Conservation (phyloP, 2,797 vertebrate genomes). For the Babyrousa celebensis region DNA sequence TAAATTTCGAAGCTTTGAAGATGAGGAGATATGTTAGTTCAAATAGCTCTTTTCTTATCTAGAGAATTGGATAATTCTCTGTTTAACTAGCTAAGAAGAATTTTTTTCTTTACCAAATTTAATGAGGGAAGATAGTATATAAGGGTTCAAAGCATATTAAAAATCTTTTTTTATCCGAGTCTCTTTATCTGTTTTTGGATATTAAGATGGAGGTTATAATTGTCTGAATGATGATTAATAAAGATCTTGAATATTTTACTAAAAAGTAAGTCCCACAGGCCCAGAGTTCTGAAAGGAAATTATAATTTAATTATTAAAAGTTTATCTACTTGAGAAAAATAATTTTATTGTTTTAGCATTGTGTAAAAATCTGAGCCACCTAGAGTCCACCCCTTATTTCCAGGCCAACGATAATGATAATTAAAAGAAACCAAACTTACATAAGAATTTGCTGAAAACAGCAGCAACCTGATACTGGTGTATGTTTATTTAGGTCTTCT, state of each 20-base stretch:
- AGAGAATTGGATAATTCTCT: slow-evolving; percentile 66
- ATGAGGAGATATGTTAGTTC: slow-evolving; percentile 67
- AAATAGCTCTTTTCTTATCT: slow-evolving; percentile 70
- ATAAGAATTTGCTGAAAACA: slow-evolving; percentile 26
- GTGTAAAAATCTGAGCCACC: slow-evolving; percentile 1
- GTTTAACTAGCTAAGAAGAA: slow-evolving; percentile 44
- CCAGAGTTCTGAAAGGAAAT: neutral
- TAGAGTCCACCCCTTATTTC: neutral
- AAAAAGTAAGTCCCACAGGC: neutral
- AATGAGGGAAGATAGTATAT: slow-evolving; percentile 43
- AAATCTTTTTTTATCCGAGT: neutral
- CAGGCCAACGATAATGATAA: neutral
- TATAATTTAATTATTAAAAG: slow-evolving; percentile 26
- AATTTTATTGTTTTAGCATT: slow-evolving; percentile 25
- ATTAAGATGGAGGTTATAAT: slow-evolving; percentile 11
- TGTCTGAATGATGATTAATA: neutral
- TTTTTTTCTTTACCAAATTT: neutral
- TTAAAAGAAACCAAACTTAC: slow-evolving; percentile 22
- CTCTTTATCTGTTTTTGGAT: slow-evolving; percentile 49
- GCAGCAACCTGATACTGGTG: neutral
- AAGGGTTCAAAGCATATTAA: slow-evolving; percentile 44
- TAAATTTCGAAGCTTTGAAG: slow-evolving; percentile 69
- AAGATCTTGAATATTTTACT: slow-evolving; percentile 56
- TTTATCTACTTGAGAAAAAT: slow-evolving; percentile 9
- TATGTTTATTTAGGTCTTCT: slow-evolving; percentile 22